Conservation (phyloP, 2,888 invertebrate species). For the Heliconius charithonia region DNA sequence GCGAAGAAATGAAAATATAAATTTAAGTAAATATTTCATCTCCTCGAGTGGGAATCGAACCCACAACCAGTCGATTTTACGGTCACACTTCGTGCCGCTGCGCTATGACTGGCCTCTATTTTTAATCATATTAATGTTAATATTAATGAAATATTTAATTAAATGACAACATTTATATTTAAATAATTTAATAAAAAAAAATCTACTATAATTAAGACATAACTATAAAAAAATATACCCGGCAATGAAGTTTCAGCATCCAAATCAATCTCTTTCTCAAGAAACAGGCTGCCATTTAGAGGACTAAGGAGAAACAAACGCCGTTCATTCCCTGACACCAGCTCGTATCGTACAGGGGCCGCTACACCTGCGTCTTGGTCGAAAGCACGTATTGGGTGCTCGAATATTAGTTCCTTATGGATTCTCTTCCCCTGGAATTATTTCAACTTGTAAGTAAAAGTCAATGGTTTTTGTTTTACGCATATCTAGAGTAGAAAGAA, state of each 20-base stretch:
- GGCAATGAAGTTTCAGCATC: slow-evolving; percentile 88
- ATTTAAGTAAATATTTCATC: too few relatives aligned
- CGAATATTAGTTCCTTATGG: slow-evolving; percentile 87
- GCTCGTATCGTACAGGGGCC: slow-evolving; percentile 89
- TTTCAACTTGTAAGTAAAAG: background rate
- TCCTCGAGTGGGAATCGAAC: too few relatives aligned
- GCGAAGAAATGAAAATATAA: too few relatives aligned
- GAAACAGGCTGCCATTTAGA: slow-evolving; percentile 88
- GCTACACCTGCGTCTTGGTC: slow-evolving; percentile 92
- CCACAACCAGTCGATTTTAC: too few relatives aligned
- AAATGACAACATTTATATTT: background rate
- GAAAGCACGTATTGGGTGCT: slow-evolving; percentile 88
- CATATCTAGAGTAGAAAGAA: too few relatives aligned
- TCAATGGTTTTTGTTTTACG: too few relatives aligned
- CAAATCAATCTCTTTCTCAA: slow-evolving; percentile 92
- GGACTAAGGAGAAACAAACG: slow-evolving; percentile 89
- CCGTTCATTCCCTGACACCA: slow-evolving; percentile 91
- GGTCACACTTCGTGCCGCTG: too few relatives aligned
- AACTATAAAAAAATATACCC: slow-evolving; percentile 62
- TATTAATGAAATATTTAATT: too few relatives aligned
- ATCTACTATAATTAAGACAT: background rate
- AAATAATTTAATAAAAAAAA: background rate
- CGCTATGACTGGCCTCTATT: too few relatives aligned
- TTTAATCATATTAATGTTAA: too few relatives aligned
- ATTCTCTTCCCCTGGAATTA: slow-evolving; percentile 86